Evolutionary conservation across 1,140 invertebrate species (phyloP).

Genomic region (Cydia fagiglandana): DNA sequence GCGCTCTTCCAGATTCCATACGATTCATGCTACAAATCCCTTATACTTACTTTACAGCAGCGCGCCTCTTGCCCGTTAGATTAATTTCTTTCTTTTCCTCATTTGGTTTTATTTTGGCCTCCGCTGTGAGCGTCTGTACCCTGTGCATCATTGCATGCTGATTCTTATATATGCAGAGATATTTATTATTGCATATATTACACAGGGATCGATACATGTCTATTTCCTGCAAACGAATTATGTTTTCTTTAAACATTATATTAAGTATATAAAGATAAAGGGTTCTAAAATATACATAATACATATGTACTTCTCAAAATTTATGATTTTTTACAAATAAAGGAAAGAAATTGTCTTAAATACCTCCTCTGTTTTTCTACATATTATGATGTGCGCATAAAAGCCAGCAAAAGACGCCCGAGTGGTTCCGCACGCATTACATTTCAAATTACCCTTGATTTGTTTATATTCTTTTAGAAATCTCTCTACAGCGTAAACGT

Average conservation of each 20-base stretch:
- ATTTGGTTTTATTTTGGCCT: slow-evolving; percentile 51
- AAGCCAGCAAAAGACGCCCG: slow-evolving; percentile 82
- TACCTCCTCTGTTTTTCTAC: slow-evolving; percentile 81
- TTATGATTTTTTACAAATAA: too few relatives aligned
- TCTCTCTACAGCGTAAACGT: slow-evolving; percentile 45
- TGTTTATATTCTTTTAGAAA: slow-evolving; percentile 47
- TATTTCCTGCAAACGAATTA: slow-evolving; percentile 71
- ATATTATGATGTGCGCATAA: slow-evolving; percentile 82
- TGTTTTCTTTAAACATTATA: slow-evolving; percentile 26
- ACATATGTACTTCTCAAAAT: too few relatives aligned
- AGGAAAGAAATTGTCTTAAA: slow-evolving; percentile 43
- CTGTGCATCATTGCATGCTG: slow-evolving; percentile 73
- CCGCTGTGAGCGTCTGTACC: slow-evolving; percentile 54
- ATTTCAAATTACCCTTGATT: slow-evolving; percentile 72
- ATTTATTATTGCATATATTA: slow-evolving; percentile 77
- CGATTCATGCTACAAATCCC: too few relatives aligned
- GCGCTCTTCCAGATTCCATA: too few relatives aligned
- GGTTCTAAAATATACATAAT: too few relatives aligned
- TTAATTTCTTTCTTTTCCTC: slow-evolving; percentile 41
- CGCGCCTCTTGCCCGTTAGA: slow-evolving; percentile 69
- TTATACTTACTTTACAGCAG: slow-evolving; percentile 77
- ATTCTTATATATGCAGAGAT: slow-evolving; percentile 81
- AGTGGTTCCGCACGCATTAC: slow-evolving; percentile 78
- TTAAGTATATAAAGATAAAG: too few relatives aligned
- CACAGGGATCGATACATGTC: slow-evolving; percentile 77